These are phyloP conservation scores for Cricetomys ansorgei DNA, from an alignment of 2,113 vertebrate genomes.

Conservation along the genomic window DNA sequence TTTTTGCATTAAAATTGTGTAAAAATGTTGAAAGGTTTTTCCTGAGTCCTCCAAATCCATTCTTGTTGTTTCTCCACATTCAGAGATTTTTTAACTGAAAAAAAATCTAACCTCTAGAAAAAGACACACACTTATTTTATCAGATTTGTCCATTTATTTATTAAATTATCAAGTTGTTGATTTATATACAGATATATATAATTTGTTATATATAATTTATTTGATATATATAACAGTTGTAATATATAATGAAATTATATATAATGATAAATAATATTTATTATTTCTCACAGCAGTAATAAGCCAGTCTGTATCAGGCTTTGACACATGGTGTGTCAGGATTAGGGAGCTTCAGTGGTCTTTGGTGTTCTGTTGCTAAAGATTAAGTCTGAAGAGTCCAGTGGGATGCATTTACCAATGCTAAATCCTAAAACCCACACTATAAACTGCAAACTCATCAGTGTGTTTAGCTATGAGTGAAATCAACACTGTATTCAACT, in stretches of 20 bases:
- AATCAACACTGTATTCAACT: constrained; percentile 61
- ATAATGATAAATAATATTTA: too few relatives aligned
- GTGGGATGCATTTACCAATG: constrained; percentile 62
- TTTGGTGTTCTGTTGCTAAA: constrained; percentile 48
- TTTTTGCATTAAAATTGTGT: not conserved
- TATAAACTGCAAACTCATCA: constrained; percentile 60
- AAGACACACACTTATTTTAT: not conserved
- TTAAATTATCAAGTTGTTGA: not conserved
- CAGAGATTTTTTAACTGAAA: not conserved
- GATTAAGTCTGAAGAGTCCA: constrained; percentile 71
- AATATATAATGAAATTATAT: too few relatives aligned
- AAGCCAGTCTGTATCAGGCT: not conserved
- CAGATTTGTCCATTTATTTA: not conserved
- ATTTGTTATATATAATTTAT: too few relatives aligned
- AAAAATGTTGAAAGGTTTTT: not conserved
- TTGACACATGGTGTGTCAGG: constrained; percentile 43
- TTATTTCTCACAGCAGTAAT: constrained; percentile 6
- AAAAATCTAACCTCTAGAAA: not conserved
- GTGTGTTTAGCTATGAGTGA: constrained; percentile 44
- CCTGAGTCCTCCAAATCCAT: not conserved
- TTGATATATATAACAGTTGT: too few relatives aligned
- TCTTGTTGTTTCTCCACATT: not conserved
- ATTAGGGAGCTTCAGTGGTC: constrained; percentile 41
- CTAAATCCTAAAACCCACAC: constrained; percentile 58
- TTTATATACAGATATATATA: too few relatives aligned